Conservation (phyloP, 2,888 invertebrate genomes). For the Pasiphila rectangulata region DNA sequence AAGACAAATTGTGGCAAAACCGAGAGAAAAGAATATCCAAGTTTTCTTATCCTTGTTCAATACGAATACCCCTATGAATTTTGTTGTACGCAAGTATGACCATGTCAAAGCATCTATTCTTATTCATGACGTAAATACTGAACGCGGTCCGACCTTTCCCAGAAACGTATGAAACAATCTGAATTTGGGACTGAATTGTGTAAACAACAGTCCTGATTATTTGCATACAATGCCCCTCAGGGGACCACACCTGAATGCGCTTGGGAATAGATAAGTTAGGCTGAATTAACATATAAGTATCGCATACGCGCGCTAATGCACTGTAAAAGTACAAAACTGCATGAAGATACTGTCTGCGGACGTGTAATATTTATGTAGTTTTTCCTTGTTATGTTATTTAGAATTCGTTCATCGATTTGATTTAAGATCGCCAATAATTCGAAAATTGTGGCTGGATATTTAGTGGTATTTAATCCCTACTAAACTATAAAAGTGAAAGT, state of each 20-base stretch:
- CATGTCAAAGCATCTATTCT: conserved; percentile 5
- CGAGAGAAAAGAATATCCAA: not conserved
- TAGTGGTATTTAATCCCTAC: no score
- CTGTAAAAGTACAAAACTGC: no score
- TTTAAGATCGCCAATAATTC: no score
- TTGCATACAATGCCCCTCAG: conserved; percentile 20
- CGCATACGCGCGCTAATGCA: no score
- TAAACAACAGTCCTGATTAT: conserved; percentile 22
- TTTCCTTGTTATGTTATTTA: no score
- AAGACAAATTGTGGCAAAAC: not conserved
- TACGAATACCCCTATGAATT: not conserved
- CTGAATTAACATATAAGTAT: no score
- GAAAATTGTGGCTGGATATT: no score
- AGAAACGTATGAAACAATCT: conserved; percentile 15
- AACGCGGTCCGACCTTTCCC: conserved; percentile 22
- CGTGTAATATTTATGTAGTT: no score
- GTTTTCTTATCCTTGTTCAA: not conserved
- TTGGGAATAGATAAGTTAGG: not conserved
- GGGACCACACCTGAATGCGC: conserved; percentile 21
- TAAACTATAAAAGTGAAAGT: no score
- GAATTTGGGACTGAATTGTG: conserved; percentile 19
- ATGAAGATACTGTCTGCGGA: no score
- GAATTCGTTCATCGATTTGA: no score
- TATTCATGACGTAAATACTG: conserved; percentile 16
- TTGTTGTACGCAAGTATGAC: not conserved